Base-by-base conservation (phyloP, 2,113 vertebrate genomes). In the Gobiocypris rarus region DNA sequence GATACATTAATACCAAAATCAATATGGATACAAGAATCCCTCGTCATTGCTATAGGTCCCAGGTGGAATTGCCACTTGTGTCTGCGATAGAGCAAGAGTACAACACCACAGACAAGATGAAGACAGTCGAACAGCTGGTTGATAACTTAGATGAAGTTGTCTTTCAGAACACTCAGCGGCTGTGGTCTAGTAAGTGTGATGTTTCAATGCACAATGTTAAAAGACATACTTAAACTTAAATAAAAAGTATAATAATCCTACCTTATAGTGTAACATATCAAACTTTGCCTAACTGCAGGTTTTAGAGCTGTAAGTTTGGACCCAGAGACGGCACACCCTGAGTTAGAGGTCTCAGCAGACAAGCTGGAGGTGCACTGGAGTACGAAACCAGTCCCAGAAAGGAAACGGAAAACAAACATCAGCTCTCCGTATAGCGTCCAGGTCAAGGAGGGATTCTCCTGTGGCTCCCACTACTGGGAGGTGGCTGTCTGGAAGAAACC, bases 401-500 rank as follows among this genome's bases (percentile, higher is more conserved):
- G 45, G 5, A 50, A 6, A 9, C 82, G n/a, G 63, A 50, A 22
- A 50, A 85, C 74, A 28, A 89, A 86, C 1, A 88, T 88, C 71
- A 87, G 92, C 65, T 90, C 91, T 59, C 93, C 93, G 83, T 95
- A 92, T 89, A 93, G 92, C 5, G 89, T 93, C 11, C 87, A 90
- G 71, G 82, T 91, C 84, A 84, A 88, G 70, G 90, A 93, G 38
- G 86, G 88, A 26, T 92, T 94, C 24, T 87, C 86, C 1, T 58
- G 56, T 50, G 93, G 91, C 6, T 87, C 43, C 45, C 91, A 92
- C 82, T 95, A 94, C 91, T 94, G 93, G 93, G 94, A 95, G 80
- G 91, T 93, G 43, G 88, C 93, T 5, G 91, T 95, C 8, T 93
- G 93, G 89, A 91, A 93, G 14, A 95, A 94, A 87, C 92, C 92